Percentiles rank a stretch among this genome's conserved stretches.
Conservation (phyloP, 2,797 vertebrate species). For the Manis javanica region DNA sequence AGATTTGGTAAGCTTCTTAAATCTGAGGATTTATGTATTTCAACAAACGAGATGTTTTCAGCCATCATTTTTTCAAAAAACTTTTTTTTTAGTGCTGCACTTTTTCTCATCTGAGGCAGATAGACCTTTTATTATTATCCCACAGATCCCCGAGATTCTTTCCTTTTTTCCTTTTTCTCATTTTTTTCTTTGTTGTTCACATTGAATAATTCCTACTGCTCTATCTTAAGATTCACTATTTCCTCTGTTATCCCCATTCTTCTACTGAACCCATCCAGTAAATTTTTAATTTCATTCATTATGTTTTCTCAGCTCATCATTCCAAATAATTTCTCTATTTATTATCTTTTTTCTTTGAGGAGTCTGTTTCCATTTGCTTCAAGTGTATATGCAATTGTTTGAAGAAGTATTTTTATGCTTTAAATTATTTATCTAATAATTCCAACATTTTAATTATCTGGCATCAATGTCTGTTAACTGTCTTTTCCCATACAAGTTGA, state of each 20-base stretch:
- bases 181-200: not conserved
- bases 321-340: not conserved
- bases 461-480: not conserved
- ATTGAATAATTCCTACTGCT: not conserved
- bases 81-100: not conserved
- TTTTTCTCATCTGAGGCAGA: not conserved
- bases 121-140: not conserved
- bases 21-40: not conserved
- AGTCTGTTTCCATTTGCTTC: not conserved
- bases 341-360: not conserved
- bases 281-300: not conserved
- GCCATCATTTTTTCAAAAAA: not conserved
- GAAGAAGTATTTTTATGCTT: not conserved
- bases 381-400: not conserved
- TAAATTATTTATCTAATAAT: constrained; percentile 32
- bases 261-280: not conserved
- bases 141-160: not conserved
- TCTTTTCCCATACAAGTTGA: not conserved
- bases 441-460: not conserved
- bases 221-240: not conserved
- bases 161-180: not conserved
- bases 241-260: not conserved
- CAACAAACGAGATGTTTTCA: not conserved
- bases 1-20: not conserved
- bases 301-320: not conserved